Conservation (phyloP, 2,797 vertebrate species). For the Melanotaenia boesemani region DNA sequence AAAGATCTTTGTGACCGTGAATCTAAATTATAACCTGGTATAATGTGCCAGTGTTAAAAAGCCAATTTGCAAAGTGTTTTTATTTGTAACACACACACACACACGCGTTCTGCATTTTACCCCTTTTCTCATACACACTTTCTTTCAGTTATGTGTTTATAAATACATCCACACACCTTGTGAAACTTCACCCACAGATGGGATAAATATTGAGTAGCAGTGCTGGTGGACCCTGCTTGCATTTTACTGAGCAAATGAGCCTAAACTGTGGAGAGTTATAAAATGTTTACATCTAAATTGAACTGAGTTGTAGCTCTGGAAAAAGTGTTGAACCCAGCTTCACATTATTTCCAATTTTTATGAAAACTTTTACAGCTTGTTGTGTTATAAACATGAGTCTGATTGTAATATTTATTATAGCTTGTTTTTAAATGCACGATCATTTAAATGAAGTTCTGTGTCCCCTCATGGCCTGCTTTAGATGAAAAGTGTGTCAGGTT, state of each 20-base stretch:
- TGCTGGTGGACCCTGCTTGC: neutral
- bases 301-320: neutral
- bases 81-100: neutral
- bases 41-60: neutral
- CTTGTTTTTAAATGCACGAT: constrained; percentile 1
- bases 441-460: neutral
- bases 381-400: neutral
- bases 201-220: constrained; percentile 16
- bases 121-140: constrained; percentile 5
- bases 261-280: neutral
- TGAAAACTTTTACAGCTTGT: neutral
- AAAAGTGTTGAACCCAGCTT: constrained; percentile 16
- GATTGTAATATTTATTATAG: neutral
- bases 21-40: constrained; percentile 15
- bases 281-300: constrained; percentile 4
- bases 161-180: constrained; percentile 29
- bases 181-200: neutral
- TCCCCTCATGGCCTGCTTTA: neutral
- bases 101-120: neutral
- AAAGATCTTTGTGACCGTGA: neutral
- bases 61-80: neutral
- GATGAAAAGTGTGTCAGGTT: constrained; percentile 22
- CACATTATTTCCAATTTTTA: constrained; percentile 8
- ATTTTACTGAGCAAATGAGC: too few species aligned
- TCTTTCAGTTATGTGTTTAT: constrained; percentile 35